Evolutionary conservation across 2,797 vertebrate genomes (phyloP).

Genomic region (Premnoplex brunnescens): DNA sequence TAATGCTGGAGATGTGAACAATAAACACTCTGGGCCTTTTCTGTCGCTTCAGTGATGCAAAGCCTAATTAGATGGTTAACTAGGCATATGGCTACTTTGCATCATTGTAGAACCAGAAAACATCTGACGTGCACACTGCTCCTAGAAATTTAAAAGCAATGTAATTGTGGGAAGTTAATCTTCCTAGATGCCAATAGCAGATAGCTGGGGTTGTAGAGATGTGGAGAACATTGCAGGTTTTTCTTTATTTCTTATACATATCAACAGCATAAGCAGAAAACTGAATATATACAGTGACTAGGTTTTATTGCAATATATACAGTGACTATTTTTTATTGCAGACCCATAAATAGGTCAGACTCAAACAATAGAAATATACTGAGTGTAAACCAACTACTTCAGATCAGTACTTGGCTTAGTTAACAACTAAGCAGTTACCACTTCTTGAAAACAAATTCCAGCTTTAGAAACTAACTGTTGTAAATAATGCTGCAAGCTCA

Average conservation of each 20-base stretch:
- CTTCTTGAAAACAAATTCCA: not conserved
- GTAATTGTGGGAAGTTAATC: not conserved
- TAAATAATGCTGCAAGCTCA: not conserved
- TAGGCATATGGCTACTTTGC: conserved; percentile 50
- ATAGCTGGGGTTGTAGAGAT: not conserved
- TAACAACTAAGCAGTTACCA: not conserved
- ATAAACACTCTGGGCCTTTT: conserved; percentile 28
- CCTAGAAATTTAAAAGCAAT: not conserved
- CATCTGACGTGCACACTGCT: not conserved
- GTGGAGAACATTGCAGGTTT: not conserved
- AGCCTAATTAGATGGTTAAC: conserved; percentile 39
- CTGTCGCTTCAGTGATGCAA: conserved; percentile 35
- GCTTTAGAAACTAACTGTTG: not conserved
- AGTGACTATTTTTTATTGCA: not conserved
- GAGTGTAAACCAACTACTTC: not conserved
- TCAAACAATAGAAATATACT: not conserved
- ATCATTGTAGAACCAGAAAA: conserved; percentile 24
- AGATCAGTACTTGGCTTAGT: not conserved
- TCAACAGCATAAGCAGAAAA: not conserved
- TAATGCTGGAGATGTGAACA: conserved; percentile 46
- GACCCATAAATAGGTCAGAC: not conserved
- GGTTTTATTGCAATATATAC: not conserved
- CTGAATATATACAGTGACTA: not conserved
- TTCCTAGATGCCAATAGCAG: not conserved
- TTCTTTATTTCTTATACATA: not conserved